Conservation (phyloP, 2,888 invertebrate genomes). For the Drosophila nr. medialis region DNA sequence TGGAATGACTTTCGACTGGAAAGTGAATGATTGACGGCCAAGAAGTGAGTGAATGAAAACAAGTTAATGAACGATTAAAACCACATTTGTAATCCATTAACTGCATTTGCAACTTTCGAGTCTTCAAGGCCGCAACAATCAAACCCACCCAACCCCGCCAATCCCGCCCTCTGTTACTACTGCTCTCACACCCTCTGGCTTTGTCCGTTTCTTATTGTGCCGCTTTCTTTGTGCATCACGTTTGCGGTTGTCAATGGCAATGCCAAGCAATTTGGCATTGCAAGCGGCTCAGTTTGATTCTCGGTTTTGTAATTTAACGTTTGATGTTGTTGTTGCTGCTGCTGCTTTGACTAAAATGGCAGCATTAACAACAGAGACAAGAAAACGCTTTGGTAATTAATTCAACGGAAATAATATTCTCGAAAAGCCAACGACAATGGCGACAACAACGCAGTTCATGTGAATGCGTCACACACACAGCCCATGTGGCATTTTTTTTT, state of each 20-base stretch:
- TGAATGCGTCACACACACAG: slow-evolving; percentile 37
- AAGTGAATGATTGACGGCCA: slow-evolving; percentile 13
- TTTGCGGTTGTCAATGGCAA: slow-evolving; percentile 55
- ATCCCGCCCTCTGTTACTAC: neutral
- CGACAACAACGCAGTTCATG: slow-evolving; percentile 24
- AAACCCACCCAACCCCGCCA: too few relatives aligned
- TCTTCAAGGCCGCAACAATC: slow-evolving; percentile 37
- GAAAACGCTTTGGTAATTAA: slow-evolving; percentile 56
- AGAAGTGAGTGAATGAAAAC: neutral
- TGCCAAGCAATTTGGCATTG: slow-evolving; percentile 54
- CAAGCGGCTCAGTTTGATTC: slow-evolving; percentile 59
- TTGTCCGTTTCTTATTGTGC: slow-evolving; percentile 9
- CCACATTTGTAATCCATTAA: slow-evolving; percentile 14
- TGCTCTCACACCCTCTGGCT: neutral
- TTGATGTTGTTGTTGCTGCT: slow-evolving; percentile 31
- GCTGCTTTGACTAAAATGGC: slow-evolving; percentile 11
- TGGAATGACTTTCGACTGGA: slow-evolving; percentile 29
- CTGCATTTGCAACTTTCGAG: slow-evolving; percentile 38
- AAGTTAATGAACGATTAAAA: slow-evolving; percentile 4
- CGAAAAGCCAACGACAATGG: slow-evolving; percentile 25
- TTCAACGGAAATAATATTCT: slow-evolving; percentile 69
- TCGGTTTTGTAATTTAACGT: slow-evolving; percentile 40
- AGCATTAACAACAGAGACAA: slow-evolving; percentile 23
- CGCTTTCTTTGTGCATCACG: slow-evolving; percentile 59
- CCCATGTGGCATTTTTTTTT: neutral